Conservation (phyloP, 2,888 invertebrate genomes). For the Meganola albula region DNA sequence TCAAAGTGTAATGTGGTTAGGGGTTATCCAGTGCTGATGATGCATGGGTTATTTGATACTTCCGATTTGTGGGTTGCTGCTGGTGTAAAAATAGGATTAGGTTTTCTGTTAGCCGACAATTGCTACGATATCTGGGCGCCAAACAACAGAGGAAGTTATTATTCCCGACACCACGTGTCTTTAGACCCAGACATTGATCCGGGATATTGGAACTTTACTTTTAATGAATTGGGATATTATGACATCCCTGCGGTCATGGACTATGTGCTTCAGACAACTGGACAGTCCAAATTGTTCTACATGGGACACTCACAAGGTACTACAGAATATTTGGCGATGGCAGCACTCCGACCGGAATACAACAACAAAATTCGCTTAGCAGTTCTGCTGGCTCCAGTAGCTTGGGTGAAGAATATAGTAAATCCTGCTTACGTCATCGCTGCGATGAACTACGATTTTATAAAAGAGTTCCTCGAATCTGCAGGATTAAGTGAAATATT, state of each 20-base stretch:
- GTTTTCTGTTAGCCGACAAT: conserved; percentile 58
- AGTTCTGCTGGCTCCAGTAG: conserved; percentile 61
- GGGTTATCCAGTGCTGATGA: conserved; percentile 42
- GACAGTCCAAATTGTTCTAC: conserved; percentile 76
- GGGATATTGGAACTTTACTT: conserved; percentile 76
- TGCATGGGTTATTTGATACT: conserved; percentile 51
- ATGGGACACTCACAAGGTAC: conserved; percentile 85
- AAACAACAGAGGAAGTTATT: conserved; percentile 79
- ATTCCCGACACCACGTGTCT: conserved; percentile 74
- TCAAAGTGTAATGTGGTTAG: conserved; percentile 36
- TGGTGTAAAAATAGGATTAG: conserved; percentile 41
- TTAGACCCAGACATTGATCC: conserved; percentile 52
- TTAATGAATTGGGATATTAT: conserved; percentile 83
- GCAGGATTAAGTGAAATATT: conserved; percentile 80
- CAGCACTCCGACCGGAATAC: conserved; percentile 73
- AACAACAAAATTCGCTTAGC: conserved; percentile 76
- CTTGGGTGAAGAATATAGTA: conserved; percentile 71
- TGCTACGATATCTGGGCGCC: conserved; percentile 73
- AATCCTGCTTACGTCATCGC: conserved; percentile 37
- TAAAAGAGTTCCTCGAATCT: conserved; percentile 42
- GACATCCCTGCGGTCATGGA: conserved; percentile 83
- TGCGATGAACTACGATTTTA: conserved; percentile 26
- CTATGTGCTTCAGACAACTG: conserved; percentile 55
- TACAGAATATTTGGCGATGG: conserved; percentile 75
- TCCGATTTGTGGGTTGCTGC: conserved; percentile 51